Conservation (phyloP, 2,888 invertebrate species). For the Amorpha juglandis region DNA sequence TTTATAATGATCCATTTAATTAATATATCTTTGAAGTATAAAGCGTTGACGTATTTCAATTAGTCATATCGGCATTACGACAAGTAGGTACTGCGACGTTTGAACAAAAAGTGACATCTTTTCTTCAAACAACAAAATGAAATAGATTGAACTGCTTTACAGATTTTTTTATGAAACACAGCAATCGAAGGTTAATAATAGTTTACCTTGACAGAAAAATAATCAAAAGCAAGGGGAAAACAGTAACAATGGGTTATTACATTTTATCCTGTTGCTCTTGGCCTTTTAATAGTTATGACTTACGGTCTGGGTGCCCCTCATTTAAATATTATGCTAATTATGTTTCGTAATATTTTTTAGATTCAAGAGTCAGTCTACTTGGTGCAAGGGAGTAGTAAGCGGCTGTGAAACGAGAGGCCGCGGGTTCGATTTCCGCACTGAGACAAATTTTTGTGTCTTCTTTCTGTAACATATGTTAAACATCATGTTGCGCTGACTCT, state of each 20-base stretch:
- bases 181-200: constrained; percentile 38
- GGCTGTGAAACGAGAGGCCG: too few species aligned
- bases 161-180: constrained; percentile 40
- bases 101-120: constrained; percentile 21
- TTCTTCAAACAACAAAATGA: constrained; percentile 24
- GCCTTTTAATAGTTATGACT: too few species aligned
- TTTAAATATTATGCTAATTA: too few species aligned
- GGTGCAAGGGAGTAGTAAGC: too few species aligned
- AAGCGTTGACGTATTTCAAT: neutral
- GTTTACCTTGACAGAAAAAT: constrained; percentile 36
- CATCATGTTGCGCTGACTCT: too few species aligned
- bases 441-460: too few species aligned
- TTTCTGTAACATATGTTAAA: too few species aligned
- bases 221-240: constrained; percentile 17
- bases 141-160: constrained; percentile 38
- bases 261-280: constrained; percentile 20
- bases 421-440: too few species aligned
- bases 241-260: neutral
- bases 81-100: neutral
- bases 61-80: constrained; percentile 14
- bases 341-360: too few species aligned
- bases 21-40: neutral
- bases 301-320: too few species aligned
- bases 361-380: too few species aligned
- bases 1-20: neutral